Conservation (phyloP, 1,140 invertebrate genomes). For the Monomorium pharaonis region DNA sequence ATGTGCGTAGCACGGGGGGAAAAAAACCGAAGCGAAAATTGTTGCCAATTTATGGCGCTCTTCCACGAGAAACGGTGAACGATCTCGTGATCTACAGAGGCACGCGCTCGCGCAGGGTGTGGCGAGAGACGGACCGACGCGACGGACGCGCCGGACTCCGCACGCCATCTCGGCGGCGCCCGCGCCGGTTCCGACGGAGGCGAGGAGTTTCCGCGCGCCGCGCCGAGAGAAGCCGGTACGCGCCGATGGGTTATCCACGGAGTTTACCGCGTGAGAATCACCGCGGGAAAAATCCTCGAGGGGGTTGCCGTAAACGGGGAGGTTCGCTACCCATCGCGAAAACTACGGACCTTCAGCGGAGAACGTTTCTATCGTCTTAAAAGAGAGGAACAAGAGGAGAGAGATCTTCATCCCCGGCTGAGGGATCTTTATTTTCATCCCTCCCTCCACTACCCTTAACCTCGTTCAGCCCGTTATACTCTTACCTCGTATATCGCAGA, state of each 20-base stretch:
- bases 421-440: constrained; percentile 4
- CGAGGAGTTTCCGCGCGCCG: not conserved
- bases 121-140: too few relatives aligned
- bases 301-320: not conserved
- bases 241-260: constrained; percentile 46
- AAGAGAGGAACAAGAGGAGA: not conserved
- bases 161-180: constrained; percentile 57
- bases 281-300: constrained; percentile 1
- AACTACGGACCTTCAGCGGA: not conserved
- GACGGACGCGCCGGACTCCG: not conserved
- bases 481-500: not conserved
- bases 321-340: not conserved
- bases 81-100: not conserved
- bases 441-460: not conserved
- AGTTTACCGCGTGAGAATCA: constrained; percentile 29
- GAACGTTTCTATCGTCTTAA: not conserved
- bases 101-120: not conserved
- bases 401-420: not conserved
- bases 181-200: constrained; percentile 14
- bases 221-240: constrained; percentile 26
- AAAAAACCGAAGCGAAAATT: not conserved
- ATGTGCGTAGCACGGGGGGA: too few relatives aligned
- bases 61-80: not conserved
- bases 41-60: not conserved
- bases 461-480: too few relatives aligned